Evolutionary conservation across 2,113 vertebrate genomes (phyloP).

Genomic region (Cyprinodon brontotheroides): DNA sequence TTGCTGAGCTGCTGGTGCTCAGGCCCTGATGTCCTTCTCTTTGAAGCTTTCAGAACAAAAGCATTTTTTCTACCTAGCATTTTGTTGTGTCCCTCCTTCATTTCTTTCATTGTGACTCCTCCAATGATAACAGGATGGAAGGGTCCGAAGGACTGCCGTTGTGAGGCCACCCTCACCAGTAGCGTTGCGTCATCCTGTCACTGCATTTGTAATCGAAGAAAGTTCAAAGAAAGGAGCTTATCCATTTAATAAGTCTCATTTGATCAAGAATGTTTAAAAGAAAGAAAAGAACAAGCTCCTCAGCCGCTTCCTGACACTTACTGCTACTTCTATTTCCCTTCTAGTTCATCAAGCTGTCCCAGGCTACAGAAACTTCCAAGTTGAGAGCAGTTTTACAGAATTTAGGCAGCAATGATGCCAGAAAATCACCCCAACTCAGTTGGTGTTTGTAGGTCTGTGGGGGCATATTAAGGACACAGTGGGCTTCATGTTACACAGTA

Average conservation of each 20-base stretch:
- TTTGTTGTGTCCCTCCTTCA: conserved; percentile 19
- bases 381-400: no score
- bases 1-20: conserved; percentile 25
- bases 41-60: conserved; percentile 41
- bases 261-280: neutral
- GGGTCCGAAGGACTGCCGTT: neutral
- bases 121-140: conserved; percentile 14
- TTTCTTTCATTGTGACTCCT: conserved; percentile 9
- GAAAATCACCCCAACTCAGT: no score
- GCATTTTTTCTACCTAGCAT: conserved; percentile 16
- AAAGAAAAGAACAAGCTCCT: neutral
- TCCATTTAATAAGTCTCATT: neutral
- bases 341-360: no score
- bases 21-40: conserved; percentile 17
- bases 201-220: neutral
- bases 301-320: no score
- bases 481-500: no score
- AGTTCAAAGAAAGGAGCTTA: neutral
- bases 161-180: neutral
- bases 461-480: no score
- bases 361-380: no score
- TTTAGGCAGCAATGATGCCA: no score
- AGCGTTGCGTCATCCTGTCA: conserved; percentile 2
- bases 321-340: no score
- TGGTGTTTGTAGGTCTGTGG: no score